These are phyloP conservation scores for Porphyrio hochstetteri DNA, from an alignment of 2,113 vertebrate species.

Conservation along the genomic window DNA sequence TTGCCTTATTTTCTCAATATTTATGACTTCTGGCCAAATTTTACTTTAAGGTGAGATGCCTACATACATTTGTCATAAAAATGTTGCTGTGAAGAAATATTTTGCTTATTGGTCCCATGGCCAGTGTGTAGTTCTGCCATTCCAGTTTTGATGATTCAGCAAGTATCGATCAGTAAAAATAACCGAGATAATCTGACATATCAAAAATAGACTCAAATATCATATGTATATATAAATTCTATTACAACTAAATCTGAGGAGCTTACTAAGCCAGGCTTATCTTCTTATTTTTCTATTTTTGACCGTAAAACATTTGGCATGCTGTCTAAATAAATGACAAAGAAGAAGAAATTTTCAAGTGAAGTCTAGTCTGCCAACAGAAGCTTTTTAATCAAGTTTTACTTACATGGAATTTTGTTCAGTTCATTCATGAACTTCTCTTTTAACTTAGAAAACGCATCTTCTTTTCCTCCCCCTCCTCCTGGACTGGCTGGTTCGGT, in stretches of 20 bases:
- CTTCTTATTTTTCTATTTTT: neutral
- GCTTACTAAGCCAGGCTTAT: neutral
- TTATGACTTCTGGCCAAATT: neutral
- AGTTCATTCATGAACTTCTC: slow-evolving; percentile 99
- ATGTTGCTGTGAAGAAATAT: neutral
- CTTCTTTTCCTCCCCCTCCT: slow-evolving; percentile 85
- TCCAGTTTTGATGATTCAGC: neutral
- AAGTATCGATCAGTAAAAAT: neutral
- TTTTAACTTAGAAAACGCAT: slow-evolving; percentile 94
- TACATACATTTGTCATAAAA: neutral
- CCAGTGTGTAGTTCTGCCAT: neutral
- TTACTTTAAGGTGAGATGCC: neutral
- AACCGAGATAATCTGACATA: neutral
- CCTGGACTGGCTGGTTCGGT: slow-evolving; percentile 83
- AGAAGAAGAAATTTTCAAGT: neutral
- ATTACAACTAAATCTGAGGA: neutral
- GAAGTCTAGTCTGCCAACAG: neutral
- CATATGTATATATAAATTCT: neutral
- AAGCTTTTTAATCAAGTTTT: neutral
- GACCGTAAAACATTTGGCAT: neutral
- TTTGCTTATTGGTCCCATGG: neutral
- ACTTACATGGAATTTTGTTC: slow-evolving; percentile 98
- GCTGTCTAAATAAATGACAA: neutral
- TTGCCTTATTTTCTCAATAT: neutral
- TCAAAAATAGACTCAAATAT: neutral